phyloP scores from a whole-genome alignment of 35 echinoderm and acorn worm genomes.

The Apostichopus californicus region DNA sequence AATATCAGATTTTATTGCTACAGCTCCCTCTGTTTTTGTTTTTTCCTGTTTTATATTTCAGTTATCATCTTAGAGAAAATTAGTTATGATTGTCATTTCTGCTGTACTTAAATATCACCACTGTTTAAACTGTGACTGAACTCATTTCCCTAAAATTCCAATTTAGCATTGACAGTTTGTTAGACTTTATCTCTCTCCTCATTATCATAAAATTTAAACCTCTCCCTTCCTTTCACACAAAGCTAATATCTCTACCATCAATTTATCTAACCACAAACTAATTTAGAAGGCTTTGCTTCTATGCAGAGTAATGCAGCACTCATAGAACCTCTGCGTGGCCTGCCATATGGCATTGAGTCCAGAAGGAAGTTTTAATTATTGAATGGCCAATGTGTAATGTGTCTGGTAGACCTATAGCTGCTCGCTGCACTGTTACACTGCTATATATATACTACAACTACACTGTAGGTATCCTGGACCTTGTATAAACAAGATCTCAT shows the following conservation, averaged over 20 bases:
- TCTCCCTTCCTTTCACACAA: not conserved
- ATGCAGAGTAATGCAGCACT: not conserved
- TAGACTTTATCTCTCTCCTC: not conserved
- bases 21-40: no score
- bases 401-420: no score
- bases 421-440: not conserved
- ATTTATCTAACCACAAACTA: slow-evolving; percentile 55
- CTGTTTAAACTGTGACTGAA: no score
- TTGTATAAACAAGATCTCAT: slow-evolving; percentile 36
- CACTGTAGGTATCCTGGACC: not conserved
- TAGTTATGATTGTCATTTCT: no score
- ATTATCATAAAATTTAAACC: slow-evolving; percentile 29
- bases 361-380: slow-evolving; percentile 40
- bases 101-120: no score
- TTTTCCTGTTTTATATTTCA: no score
- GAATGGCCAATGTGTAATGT: not conserved
- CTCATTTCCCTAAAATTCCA: no score
- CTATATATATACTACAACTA: not conserved
- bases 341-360: slow-evolving; percentile 15
- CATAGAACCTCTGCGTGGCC: not conserved
- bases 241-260: slow-evolving; percentile 6
- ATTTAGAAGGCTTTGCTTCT: not conserved
- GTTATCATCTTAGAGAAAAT: no score
- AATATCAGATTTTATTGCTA: no score
- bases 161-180: no score